phyloP scores from a whole-genome alignment of 2,888 invertebrate species.

The Ormyrus thymus region DNA sequence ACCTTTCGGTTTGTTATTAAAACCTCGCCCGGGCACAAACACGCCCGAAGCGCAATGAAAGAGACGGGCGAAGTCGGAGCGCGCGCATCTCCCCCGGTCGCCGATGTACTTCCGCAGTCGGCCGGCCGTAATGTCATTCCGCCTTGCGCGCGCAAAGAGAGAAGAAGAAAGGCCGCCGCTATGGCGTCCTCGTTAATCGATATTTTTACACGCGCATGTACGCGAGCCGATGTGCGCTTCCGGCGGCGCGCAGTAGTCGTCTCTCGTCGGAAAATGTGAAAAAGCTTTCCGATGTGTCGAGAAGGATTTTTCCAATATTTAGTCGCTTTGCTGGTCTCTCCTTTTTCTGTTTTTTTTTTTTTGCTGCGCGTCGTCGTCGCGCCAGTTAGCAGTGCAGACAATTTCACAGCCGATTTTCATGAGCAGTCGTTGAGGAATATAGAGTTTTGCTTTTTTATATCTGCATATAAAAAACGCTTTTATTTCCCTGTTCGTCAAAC shows the following conservation, averaged over 20 bases:
- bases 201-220: conserved; percentile 49
- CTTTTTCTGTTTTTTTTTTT: too few relatives aligned
- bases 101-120: not conserved
- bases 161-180: not conserved
- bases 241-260: conserved; percentile 18
- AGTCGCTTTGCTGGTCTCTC: not conserved
- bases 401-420: conserved; percentile 15
- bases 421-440: not conserved
- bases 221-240: conserved; percentile 7
- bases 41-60: too few relatives aligned
- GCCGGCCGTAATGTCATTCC: not conserved
- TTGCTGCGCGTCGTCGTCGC: too few relatives aligned
- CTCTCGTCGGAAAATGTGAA: not conserved
- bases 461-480: not conserved
- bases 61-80: too few relatives aligned
- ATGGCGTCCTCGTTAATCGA: conserved; percentile 46
- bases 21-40: too few relatives aligned
- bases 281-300: too few relatives aligned
- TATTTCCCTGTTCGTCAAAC: not conserved
- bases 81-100: too few relatives aligned
- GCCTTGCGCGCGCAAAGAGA: not conserved
- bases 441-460: conserved; percentile 3
- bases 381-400: not conserved
- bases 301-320: conserved; percentile 15
- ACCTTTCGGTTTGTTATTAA: too few relatives aligned